phyloP scores from a whole-genome alignment of 2,113 vertebrate genomes.

The Seriola quinqueradiata region DNA sequence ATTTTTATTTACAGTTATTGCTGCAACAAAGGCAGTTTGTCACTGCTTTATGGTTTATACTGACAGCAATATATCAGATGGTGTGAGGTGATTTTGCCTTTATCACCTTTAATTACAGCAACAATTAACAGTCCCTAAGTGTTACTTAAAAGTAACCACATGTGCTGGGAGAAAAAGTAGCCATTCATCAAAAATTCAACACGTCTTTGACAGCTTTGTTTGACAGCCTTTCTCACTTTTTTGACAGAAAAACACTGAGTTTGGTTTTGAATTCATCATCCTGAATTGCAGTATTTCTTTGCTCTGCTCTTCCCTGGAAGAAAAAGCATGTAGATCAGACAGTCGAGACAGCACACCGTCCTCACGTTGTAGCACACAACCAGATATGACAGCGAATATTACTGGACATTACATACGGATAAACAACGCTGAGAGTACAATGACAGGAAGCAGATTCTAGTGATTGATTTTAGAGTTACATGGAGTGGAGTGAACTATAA shows the following conservation, averaged over 20 bases:
- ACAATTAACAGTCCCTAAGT: constrained; percentile 28
- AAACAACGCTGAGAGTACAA: constrained; percentile 29
- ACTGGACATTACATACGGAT: constrained; percentile 48
- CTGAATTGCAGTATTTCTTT: constrained; percentile 20
- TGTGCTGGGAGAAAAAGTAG: constrained; percentile 35
- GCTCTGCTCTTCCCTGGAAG: constrained; percentile 29
- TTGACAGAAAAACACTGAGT: constrained; percentile 29
- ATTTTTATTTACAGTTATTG: constrained; percentile 74
- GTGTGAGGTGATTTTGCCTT: constrained; percentile 13
- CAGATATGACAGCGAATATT: constrained; percentile 37
- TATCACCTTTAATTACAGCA: constrained; percentile 15
- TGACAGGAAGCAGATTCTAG: constrained; percentile 36
- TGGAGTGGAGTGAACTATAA: constrained; percentile 26
- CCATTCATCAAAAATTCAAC: constrained; percentile 17
- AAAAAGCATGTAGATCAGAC: constrained; percentile 30
- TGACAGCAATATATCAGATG: constrained; percentile 47
- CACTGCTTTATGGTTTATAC: constrained; percentile 47
- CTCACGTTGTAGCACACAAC: constrained; percentile 16
- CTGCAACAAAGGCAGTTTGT: constrained; percentile 55
- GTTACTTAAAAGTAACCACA: constrained; percentile 12
- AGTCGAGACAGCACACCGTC: constrained; percentile 8
- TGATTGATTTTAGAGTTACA: constrained; percentile 21
- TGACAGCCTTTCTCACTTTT: constrained; percentile 4
- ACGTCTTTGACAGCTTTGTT: constrained; percentile 7
- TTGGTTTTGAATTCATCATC: constrained; percentile 38